These are phyloP conservation scores for Fukomys damarensis DNA, from an alignment of 2,113 vertebrate genomes.

Conservation along the genomic window DNA sequence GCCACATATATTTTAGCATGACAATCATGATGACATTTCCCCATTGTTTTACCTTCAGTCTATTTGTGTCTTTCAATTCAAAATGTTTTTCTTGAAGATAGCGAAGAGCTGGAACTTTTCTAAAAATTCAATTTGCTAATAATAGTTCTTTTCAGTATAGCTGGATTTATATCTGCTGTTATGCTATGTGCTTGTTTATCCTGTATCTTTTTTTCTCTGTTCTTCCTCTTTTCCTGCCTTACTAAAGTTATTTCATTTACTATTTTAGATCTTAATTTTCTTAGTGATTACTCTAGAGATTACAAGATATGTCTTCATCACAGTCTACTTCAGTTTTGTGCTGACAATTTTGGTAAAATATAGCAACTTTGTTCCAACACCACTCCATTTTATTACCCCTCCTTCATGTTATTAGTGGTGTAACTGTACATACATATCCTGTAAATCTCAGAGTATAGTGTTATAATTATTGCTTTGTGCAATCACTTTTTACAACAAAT, in stretches of 20 bases:
- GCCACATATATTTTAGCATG: too few species aligned
- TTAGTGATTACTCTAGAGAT: constrained; percentile 1
- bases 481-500: background rate
- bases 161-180: background rate
- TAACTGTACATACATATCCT: background rate
- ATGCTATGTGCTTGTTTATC: background rate
- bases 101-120: background rate
- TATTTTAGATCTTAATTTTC: background rate
- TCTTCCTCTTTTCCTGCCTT: background rate
- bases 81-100: background rate
- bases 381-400: background rate
- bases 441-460: background rate
- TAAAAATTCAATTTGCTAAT: background rate
- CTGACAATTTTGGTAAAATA: constrained; percentile 12
- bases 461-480: background rate
- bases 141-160: background rate
- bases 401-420: background rate
- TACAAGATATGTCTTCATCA: background rate
- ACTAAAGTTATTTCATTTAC: background rate
- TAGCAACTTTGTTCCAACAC: background rate
- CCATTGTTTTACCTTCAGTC: background rate
- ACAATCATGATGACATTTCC: too few species aligned
- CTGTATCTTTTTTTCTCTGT: background rate
- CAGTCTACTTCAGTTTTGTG: background rate
- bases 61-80: background rate